Base-by-base conservation (phyloP, 2,113 vertebrate species). In the Scopus umbretta region DNA sequence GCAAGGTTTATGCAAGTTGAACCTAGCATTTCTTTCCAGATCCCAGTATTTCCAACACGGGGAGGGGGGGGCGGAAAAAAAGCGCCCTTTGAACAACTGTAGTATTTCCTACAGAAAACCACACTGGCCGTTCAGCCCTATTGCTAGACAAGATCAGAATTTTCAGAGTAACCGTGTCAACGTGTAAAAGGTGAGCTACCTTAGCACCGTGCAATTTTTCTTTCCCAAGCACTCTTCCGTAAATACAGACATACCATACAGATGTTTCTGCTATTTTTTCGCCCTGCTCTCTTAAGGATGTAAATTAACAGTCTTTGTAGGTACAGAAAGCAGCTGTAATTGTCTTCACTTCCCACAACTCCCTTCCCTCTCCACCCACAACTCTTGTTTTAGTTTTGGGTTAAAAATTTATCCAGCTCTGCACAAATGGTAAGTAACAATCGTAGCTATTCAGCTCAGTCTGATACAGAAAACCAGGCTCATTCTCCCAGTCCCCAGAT, bases 311-410 rank as follows among this genome's bases (percentile, higher is more conserved):
- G 66, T 36, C 71, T 73, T 72, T 47, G 56, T 55, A 92, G 49
- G 74, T 73, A 79, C 43, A 59, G 38, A 76, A 49, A 85, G 52
- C 14, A 4, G 65, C 66, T 95, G 59, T 75, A 90, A 94, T 79
- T 90, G 92, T 56, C 58, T 45, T 76, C 30, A 45, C 45, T 88
- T 97, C 91, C 86, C 80, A 93, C 67, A 94, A 9, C 78, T 92
- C 88, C 63, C 65, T 63, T 79, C 79, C 20, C 43, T 95, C 61
- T 88, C 91, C 91, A 86, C 86, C 58, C 91, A 86, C 79, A 62
- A 80, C 34, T 11, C 55, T 80, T 80, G 76, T 79, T 94, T 92
- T 65, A 94, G 92, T 65, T 94, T 83, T 73, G 19, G 11, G 42
- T 94, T 88, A 83, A 93, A 89, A 94, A 76, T 13, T 4, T 29